Percentiles rank a stretch among this genome's conserved stretches.
Evolutionary conservation across 2,888 invertebrate genomes (phyloP).

Genomic region (Chrysodeixis includens): DNA sequence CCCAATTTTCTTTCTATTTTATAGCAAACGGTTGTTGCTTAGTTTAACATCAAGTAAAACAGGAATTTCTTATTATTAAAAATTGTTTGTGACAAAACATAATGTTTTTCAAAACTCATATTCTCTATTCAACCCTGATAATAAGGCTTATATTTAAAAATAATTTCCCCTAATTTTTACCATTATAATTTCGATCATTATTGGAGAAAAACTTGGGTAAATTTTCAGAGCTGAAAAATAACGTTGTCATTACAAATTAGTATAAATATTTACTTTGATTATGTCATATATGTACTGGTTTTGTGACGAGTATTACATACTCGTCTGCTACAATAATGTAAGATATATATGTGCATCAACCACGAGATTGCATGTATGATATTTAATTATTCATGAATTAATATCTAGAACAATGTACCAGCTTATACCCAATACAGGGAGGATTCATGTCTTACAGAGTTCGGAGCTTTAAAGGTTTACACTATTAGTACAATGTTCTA

Average conservation of each 20-base stretch:
- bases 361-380: neutral
- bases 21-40: neutral
- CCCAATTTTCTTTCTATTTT: neutral
- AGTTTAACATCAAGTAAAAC: neutral
- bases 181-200: no score
- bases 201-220: no score
- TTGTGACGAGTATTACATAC: neutral
- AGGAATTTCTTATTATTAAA: no score
- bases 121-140: no score
- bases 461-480: neutral
- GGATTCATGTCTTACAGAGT: neutral
- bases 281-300: neutral
- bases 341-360: neutral
- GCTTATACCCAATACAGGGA: neutral
- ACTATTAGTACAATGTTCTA: no score
- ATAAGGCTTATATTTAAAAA: no score
- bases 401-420: constrained; percentile 1
- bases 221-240: no score
- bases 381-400: constrained; percentile 7
- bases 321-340: neutral
- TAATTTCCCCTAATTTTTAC: no score
- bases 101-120: no score
- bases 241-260: neutral
- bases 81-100: no score
- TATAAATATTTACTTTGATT: neutral